A percentile compares a stretch with the other conserved stretches of the same genome.
These are phyloP conservation scores for Drosophila helvetica DNA, from an alignment of 2,888 invertebrate species.

Conservation along the genomic window DNA sequence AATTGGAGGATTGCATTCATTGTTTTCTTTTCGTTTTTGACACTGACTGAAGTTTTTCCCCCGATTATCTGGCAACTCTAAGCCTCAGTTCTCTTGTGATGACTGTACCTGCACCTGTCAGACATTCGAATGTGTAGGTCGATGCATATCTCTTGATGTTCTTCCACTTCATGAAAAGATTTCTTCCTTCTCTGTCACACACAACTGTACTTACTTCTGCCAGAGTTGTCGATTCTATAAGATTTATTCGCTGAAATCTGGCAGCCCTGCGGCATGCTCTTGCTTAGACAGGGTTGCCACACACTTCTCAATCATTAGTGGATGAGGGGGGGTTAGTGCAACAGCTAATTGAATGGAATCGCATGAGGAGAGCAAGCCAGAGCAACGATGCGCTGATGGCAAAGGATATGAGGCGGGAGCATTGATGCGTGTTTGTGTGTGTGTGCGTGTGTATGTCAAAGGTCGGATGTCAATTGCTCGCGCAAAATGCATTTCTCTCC, in stretches of 20 bases:
- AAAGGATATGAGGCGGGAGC: not conserved
- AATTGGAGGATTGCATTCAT: not conserved
- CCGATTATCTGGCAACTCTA: not conserved
- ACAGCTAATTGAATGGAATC: constrained; percentile 27
- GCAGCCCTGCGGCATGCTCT: no score
- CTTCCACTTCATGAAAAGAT: no score
- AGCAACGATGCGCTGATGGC: no score
- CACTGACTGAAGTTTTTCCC: not conserved
- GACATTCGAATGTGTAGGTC: no score
- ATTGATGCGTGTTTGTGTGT: constrained; percentile 17
- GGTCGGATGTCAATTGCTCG: constrained; percentile 22
- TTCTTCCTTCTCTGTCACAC: no score
- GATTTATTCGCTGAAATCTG: no score
- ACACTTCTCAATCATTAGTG: not conserved
- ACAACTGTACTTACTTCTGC: not conserved
- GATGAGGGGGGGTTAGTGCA: constrained; percentile 25
- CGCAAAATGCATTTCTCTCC: constrained; percentile 32
- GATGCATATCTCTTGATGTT: no score
- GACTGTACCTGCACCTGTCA: constrained; percentile 12
- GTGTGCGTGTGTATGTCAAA: constrained; percentile 15
- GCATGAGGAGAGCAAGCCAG: constrained; percentile 21
- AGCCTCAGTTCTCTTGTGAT: not conserved
- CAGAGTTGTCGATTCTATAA: no score
- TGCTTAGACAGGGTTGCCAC: not conserved
- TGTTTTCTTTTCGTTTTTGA: not conserved